Conservation (phyloP, 1,140 invertebrate genomes). For the Achroia grisella region DNA sequence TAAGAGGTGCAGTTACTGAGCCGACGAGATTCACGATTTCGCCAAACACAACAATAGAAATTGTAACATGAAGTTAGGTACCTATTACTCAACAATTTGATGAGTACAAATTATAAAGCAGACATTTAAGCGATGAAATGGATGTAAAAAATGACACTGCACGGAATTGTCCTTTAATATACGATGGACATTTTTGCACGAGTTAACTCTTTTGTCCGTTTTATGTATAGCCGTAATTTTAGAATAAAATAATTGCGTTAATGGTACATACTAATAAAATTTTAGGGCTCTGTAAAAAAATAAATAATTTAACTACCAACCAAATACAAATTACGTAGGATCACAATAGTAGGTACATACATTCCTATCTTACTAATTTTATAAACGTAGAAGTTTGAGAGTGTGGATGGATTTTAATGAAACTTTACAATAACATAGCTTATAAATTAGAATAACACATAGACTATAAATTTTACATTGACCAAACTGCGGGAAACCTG, state of each 20-base stretch:
- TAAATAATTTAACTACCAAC: no score
- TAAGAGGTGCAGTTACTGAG: slow-evolving; percentile 29
- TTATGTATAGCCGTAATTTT: background rate
- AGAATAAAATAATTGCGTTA: background rate
- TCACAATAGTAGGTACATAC: no score
- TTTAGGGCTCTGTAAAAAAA: no score
- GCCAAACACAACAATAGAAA: slow-evolving; percentile 25
- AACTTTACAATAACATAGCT: no score
- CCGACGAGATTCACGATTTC: slow-evolving; percentile 32
- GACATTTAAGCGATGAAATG: slow-evolving; percentile 10
- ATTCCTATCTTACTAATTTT: no score
- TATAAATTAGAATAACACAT: no score
- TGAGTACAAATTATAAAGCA: background rate
- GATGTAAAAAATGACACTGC: background rate
- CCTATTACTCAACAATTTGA: slow-evolving; percentile 24
- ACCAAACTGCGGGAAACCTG: no score
- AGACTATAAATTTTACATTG: no score
- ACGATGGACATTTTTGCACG: background rate
- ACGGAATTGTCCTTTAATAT: background rate
- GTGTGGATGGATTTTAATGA: no score
- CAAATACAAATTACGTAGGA: no score
- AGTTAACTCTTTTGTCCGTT: slow-evolving; percentile 1
- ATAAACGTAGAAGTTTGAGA: no score
- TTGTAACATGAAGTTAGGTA: slow-evolving; percentile 24
- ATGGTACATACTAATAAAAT: no score